Conservation (phyloP, 2,797 vertebrate species). For the Monodelphis domestica region DNA sequence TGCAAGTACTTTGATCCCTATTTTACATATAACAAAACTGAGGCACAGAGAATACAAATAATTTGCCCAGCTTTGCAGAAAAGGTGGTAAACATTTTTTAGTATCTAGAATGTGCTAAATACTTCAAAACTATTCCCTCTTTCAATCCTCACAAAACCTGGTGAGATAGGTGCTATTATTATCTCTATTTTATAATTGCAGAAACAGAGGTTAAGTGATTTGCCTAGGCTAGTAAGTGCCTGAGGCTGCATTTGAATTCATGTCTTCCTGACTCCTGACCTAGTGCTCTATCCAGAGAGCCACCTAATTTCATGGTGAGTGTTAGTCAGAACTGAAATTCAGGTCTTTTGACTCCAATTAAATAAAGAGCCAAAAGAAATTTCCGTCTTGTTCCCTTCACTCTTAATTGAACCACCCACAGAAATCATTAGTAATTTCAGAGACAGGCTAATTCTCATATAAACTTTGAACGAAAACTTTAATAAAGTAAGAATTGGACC, state of each 20-base stretch:
- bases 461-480: neutral
- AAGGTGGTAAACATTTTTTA: neutral
- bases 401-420: neutral
- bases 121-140: neutral
- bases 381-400: neutral
- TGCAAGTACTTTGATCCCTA: neutral
- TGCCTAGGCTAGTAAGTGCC: neutral
- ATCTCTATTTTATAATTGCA: neutral
- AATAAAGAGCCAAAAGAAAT: neutral
- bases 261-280: neutral
- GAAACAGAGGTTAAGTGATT: neutral
- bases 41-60: neutral
- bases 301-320: neutral
- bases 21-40: neutral
- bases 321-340: neutral
- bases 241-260: neutral
- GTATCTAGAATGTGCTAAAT: neutral
- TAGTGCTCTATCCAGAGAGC: neutral
- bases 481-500: neutral
- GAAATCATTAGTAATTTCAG: conserved; percentile 15
- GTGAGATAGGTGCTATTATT: neutral
- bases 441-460: neutral
- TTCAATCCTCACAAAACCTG: neutral
- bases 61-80: neutral
- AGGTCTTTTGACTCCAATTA: neutral